Evolutionary conservation across 2,797 vertebrate species (phyloP), one percentile per base, ranked within the genome.

Genomic region (Gallinago solitaria): DNA sequence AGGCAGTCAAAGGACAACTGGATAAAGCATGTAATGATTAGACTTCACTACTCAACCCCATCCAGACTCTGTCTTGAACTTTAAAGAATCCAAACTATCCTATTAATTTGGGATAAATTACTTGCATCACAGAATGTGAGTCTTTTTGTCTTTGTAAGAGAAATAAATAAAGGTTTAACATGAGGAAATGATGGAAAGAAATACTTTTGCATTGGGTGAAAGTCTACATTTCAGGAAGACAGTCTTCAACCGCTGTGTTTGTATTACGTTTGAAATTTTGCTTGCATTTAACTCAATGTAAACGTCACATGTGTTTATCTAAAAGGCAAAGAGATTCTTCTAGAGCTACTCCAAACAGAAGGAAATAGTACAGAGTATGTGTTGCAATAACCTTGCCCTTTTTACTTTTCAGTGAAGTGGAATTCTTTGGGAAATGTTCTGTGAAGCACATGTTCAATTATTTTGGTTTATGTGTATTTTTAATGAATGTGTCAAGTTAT

Each of bases 401-500:
- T 93, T 91, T 78, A 73, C 76, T 67, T 90, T 85, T 87, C 67
- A 89, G 50, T 67, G 61, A 89, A 84, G 51, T 57, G 60, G 54
- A 95, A 90, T 83, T 61, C 48, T 80, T 94, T 89, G 78, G 75
- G 92, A 95, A 88, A 85, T 71, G 32, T 94, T 87, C 69, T 92
- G 39, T 57, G 67, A 90, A 76, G 60, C 32, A 82, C 81, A 67
- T 48, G 57, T 84, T 87, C 75, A 89, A 71, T 77, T 91, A 90
- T 89, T 95, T 87, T 21, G 11, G 64, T 82, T 83, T 90, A 56
- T 80, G 64, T 87, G 37, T 89, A 53, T 75, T 93, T 95, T 89
- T 94, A 90, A 96, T 83, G 68, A 92, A 79, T 71, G 57, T 87
- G 88, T 92, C 74, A 80, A 87, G 48, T 89, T 94, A 80, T 76